Conservation (phyloP, 2,113 vertebrate genomes). For the mouse (Mus musculus) region DNA sequence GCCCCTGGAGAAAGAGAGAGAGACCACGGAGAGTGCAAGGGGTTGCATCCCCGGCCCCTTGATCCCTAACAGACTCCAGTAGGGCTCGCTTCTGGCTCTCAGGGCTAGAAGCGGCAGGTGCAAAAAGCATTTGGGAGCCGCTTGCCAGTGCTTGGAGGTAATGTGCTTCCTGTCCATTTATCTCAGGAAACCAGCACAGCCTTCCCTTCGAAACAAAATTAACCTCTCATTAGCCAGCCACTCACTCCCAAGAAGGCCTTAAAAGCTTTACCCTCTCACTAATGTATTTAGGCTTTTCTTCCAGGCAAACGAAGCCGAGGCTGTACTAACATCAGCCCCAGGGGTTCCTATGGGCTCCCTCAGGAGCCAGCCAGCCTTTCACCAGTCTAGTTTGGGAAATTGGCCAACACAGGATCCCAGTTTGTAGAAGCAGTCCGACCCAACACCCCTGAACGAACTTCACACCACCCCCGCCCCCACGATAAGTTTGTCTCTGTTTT, state of each 20-base stretch:
- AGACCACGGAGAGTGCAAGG: not conserved
- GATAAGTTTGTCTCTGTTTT: not conserved
- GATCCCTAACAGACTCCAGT: constrained; percentile 44
- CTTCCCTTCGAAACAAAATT: constrained; percentile 83
- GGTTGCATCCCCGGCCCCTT: not conserved
- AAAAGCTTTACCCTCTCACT: constrained; percentile 79
- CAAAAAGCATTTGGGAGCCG: constrained; percentile 83
- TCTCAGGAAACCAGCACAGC: constrained; percentile 84
- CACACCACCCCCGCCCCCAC: not conserved
- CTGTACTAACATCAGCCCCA: constrained; percentile 39
- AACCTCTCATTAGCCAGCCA: constrained; percentile 84
- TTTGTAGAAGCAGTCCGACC: not conserved
- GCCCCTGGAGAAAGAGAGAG: not conserved
- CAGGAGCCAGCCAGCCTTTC: not conserved
- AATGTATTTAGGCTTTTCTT: constrained; percentile 78
- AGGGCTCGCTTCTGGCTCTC: constrained; percentile 9
- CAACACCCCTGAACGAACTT: constrained; percentile 24
- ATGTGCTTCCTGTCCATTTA: constrained; percentile 85
- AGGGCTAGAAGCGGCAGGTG: constrained; percentile 82
- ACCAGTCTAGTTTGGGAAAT: constrained; percentile 20
- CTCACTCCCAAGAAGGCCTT: constrained; percentile 80
- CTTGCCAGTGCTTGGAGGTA: constrained; percentile 81
- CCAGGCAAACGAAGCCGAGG: constrained; percentile 61
- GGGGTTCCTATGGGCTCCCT: constrained; percentile 42
- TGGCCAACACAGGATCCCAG: not conserved